phyloP scores from a whole-genome alignment of 64 coral and sea anemone genomes.

The Dendronephthya gigantea region DNA sequence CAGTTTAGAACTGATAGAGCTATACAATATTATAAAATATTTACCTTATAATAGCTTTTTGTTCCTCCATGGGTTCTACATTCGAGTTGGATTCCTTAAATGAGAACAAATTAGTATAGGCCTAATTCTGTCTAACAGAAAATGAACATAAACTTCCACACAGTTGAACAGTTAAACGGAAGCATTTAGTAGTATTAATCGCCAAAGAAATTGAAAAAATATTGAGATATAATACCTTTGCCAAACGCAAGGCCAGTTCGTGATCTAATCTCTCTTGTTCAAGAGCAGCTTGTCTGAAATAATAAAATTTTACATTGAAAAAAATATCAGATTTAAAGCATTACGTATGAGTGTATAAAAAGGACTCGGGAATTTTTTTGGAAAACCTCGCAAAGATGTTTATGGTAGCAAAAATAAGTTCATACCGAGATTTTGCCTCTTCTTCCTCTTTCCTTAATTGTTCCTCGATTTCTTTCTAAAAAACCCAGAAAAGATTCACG shows the following conservation, averaged over 20 bases:
- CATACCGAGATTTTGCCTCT: background rate
- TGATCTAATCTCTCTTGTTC: conserved; percentile 58
- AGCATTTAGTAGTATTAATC: too few species aligned
- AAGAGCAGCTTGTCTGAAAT: conserved; percentile 45
- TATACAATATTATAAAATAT: too few species aligned
- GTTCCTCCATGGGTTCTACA: conserved; percentile 10
- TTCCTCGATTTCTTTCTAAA: conserved; percentile 11
- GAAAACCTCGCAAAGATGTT: too few species aligned
- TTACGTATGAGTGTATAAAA: too few species aligned
- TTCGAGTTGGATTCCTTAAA: conserved; percentile 14
- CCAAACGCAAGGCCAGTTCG: conserved; percentile 54
- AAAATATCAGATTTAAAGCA: too few species aligned
- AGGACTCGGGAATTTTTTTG: too few species aligned
- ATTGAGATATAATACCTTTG: conserved; percentile 35
- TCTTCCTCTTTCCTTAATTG: background rate
- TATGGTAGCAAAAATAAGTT: too few species aligned
- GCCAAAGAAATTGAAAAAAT: background rate
- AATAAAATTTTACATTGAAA: background rate
- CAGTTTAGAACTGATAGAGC: too few species aligned
- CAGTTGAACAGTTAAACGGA: too few species aligned
- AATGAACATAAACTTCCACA: too few species aligned
- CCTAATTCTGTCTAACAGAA: too few species aligned
- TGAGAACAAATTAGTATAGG: background rate
- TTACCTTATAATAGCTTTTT: background rate
- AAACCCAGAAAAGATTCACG: background rate